Evolutionary conservation across 1,140 invertebrate genomes (phyloP), one percentile per base, ranked within the genome.

Genomic region (Drosophila pseudoobscura): DNA sequence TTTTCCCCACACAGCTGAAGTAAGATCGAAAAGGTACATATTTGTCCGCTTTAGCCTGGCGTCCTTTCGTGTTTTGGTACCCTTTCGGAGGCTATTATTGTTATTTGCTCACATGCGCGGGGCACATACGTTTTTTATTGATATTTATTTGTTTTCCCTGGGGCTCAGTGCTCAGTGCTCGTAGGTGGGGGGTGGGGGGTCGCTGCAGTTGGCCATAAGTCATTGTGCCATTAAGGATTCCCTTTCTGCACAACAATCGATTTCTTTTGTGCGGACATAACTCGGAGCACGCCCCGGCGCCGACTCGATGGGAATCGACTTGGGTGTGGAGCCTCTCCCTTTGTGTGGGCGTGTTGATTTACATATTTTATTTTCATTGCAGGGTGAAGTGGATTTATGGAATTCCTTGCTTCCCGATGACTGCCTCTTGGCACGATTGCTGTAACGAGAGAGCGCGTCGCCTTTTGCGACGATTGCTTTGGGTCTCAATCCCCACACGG

Each of bases 141-240:
- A 85, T 64, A 82, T 85, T 85, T 85, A 85, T 88, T 87, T 82
- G 59, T 49, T 72, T 62, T n/a, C 52, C 26, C 43, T 15, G 53
- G 22, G 65, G 24, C 24, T 5, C 24, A 35, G 63, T 17, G 35
- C 35, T 13, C 35, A 13, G 35, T 11, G 35, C 35, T 39, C 35
- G 35, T 44, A 0, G 24, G 24, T 26, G 0, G 24, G 24, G 61
- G 62, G 55, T 44, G 20, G 45, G 50, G 17, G 49, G n/a, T 53
- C 41, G 78, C 69, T 85, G 82, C 82, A 87, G 82, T 78, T 61
- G 78, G 64, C 64, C 83, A 77, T 82, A 78, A 83, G 83, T 87
- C 83, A 87, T 88, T 87, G 83, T 84, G 78, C 83, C 78, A 87
- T 87, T 87, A 87, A 61, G 72, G 78, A 88, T 88, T 88, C 75